Conservation (phyloP, 1,140 invertebrate genomes). For the Acyrthosiphon pisum region DNA sequence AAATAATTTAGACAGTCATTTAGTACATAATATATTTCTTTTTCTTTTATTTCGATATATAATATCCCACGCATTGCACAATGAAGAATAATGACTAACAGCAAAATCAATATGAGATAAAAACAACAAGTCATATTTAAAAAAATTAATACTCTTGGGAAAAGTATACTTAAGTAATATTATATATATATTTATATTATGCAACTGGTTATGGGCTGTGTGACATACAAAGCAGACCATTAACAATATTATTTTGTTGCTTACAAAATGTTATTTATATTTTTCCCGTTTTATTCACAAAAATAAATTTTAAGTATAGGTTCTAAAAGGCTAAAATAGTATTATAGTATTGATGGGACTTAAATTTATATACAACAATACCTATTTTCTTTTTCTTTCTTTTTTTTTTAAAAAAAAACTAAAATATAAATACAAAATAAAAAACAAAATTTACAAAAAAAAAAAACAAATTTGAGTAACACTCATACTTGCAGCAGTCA, state of each 20-base stretch:
- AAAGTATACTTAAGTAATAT: constrained; percentile 44
- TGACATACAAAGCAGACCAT: constrained; percentile 30
- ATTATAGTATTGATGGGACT: constrained; percentile 16
- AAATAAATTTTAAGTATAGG: constrained; percentile 37
- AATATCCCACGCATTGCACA: constrained; percentile 52
- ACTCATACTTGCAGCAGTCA: constrained; percentile 39
- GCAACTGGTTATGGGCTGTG: constrained; percentile 1
- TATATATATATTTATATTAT: constrained; percentile 31
- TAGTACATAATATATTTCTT: constrained; percentile 32
- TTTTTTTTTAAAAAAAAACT: background rate
- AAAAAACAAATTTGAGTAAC: constrained; percentile 49
- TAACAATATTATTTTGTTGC: background rate
- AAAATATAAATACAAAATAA: constrained; percentile 13
- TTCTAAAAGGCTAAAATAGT: constrained; percentile 38
- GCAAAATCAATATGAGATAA: constrained; percentile 45
- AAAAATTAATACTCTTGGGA: constrained; percentile 42
- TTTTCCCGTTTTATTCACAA: background rate
- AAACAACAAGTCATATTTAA: constrained; percentile 27
- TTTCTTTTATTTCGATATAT: constrained; percentile 49
- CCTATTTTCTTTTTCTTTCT: background rate
- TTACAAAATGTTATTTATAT: background rate
- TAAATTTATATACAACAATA: constrained; percentile 4
- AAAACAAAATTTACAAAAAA: constrained; percentile 55
- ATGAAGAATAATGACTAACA: constrained; percentile 55
- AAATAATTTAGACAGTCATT: background rate